Percentiles rank a stretch among this genome's conserved stretches.
Conservation (phyloP, 2,113 vertebrate species). For the Dendropsophus ebraccatus region DNA sequence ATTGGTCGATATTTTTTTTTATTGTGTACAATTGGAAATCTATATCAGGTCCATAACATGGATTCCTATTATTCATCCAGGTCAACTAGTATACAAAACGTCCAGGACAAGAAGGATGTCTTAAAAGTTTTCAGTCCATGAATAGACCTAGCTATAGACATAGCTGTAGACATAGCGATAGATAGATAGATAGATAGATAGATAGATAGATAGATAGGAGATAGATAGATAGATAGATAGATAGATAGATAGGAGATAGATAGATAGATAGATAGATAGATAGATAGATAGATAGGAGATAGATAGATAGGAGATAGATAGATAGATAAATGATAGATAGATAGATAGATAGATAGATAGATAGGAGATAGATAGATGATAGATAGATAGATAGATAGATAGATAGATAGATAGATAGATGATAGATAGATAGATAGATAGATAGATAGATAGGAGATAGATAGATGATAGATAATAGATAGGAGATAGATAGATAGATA, state of each 20-base stretch:
- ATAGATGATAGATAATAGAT: too few relatives aligned
- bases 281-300: neutral
- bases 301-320: too few relatives aligned
- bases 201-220: slow-evolving; percentile 4
- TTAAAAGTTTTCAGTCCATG: neutral
- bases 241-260: neutral
- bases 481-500: too few relatives aligned
- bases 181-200: neutral
- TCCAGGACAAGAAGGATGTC: neutral
- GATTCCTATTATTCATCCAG: neutral
- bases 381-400: too few relatives aligned
- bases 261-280: neutral
- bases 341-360: too few relatives aligned
- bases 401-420: too few relatives aligned
- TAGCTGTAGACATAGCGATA: neutral
- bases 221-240: slow-evolving; percentile 17
- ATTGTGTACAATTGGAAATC: neutral
- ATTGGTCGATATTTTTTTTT: neutral
- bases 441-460: too few relatives aligned
- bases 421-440: too few relatives aligned
- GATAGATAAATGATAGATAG: too few relatives aligned
- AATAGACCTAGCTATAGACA: neutral
- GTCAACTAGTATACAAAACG: neutral
- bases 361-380: too few relatives aligned
- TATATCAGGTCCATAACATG: neutral